Conservation (phyloP, 2,888 invertebrate genomes). For the Yponomeuta cagnagella region DNA sequence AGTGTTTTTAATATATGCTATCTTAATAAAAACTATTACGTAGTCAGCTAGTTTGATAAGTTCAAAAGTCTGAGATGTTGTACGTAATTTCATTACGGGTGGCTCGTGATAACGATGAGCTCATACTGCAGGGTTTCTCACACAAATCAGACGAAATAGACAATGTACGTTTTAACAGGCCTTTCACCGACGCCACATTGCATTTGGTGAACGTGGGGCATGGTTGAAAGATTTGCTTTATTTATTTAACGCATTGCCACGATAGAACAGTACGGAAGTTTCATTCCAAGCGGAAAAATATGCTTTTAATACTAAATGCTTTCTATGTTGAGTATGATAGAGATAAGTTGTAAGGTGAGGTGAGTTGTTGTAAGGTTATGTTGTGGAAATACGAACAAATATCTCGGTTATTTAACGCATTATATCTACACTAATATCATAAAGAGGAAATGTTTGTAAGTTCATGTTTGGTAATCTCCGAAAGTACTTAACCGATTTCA, state of each 20-base stretch:
- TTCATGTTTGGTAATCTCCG: too few species aligned
- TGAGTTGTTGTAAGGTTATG: too few species aligned
- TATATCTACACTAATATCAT: too few species aligned
- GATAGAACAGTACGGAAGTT: background rate
- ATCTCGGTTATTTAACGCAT: too few species aligned
- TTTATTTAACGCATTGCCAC: background rate
- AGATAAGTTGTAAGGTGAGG: too few species aligned
- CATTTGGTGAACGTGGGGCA: background rate
- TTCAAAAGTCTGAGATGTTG: background rate
- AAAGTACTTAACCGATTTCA: too few species aligned
- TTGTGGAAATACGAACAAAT: too few species aligned
- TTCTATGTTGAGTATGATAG: too few species aligned
- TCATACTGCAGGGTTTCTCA: background rate
- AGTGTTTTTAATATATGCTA: too few species aligned
- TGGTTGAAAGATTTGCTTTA: background rate
- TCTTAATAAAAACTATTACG: too few species aligned
- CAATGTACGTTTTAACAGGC: background rate
- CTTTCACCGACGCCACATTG: background rate
- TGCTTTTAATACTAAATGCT: too few species aligned
- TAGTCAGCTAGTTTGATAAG: background rate
- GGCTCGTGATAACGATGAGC: background rate
- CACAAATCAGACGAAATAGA: background rate
- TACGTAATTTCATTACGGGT: background rate
- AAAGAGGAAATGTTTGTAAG: too few species aligned
- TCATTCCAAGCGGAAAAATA: background rate